Conservation (phyloP, 2,797 vertebrate species). For the Fistularia commersonii region DNA sequence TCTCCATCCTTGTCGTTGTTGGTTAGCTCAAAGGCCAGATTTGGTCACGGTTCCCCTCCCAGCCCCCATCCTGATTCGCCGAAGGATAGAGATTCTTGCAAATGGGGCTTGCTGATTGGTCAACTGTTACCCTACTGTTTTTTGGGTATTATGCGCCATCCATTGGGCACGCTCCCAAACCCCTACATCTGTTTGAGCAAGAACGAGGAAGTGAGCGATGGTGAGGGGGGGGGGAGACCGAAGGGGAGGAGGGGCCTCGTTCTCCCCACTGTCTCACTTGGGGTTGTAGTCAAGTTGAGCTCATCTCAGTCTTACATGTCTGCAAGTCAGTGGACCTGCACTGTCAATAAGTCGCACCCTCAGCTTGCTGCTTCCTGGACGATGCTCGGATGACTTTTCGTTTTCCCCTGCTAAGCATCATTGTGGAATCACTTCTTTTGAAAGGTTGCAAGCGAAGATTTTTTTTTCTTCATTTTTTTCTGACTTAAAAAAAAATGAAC, state of each 20-base stretch:
- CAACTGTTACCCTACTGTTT: conserved; percentile 41
- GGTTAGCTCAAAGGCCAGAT: conserved; percentile 29
- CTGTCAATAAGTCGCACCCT: not conserved
- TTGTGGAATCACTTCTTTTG: conserved; percentile 36
- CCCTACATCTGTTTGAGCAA: conserved; percentile 56
- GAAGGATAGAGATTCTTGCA: conserved; percentile 27
- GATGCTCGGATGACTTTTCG: not conserved
- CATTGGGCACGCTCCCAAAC: conserved; percentile 66
- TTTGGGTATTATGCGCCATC: conserved; percentile 67
- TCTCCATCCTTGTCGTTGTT: conserved; percentile 30
- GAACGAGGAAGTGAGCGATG: conserved; percentile 16
- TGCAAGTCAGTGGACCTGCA: conserved; percentile 18
- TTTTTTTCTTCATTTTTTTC: not conserved
- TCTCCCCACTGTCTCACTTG: conserved; percentile 29
- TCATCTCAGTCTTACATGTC: conserved; percentile 40
- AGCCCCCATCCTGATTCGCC: conserved; percentile 49
- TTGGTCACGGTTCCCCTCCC: conserved; percentile 34
- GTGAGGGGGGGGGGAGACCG: conserved; percentile 1
- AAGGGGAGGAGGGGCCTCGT: conserved; percentile 53
- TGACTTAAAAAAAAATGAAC: no score
- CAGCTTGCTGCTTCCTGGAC: not conserved
- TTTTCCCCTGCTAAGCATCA: conserved; percentile 1
- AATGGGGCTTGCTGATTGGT: conserved; percentile 42
- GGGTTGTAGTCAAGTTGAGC: conserved; percentile 42
- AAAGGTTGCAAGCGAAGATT: not conserved